phyloP scores from a whole-genome alignment of 1,140 invertebrate genomes.

The Drosophila littoralis region DNA sequence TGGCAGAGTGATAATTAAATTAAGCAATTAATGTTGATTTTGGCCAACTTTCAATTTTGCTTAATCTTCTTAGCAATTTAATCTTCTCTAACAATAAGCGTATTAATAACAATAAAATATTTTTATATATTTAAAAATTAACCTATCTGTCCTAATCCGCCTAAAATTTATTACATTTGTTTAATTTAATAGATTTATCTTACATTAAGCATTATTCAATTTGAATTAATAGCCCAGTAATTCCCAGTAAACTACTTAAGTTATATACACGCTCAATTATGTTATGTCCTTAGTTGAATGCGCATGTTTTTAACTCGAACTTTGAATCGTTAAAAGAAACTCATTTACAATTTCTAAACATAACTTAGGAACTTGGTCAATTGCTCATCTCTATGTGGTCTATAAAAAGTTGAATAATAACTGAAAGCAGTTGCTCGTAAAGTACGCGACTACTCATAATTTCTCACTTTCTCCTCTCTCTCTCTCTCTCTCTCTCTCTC shows the following conservation, averaged over 20 bases:
- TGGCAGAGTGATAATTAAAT: too few relatives aligned
- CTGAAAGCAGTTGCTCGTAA: constrained; percentile 45
- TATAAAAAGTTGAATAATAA: constrained; percentile 48
- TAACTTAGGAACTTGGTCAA: constrained; percentile 45
- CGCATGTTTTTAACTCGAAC: constrained; percentile 52
- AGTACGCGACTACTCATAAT: constrained; percentile 60
- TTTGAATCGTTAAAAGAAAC: constrained; percentile 30
- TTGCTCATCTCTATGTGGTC: constrained; percentile 61
- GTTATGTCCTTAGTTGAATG: constrained; percentile 44
- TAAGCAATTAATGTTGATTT: too few relatives aligned
- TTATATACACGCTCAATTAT: background rate
- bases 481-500: constrained; percentile 28
- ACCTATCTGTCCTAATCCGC: too few relatives aligned
- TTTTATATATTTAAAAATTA: too few relatives aligned
- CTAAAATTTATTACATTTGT: background rate
- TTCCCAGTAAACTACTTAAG: too few relatives aligned
- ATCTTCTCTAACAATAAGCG: too few relatives aligned
- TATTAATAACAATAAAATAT: too few relatives aligned
- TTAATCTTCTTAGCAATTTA: too few relatives aligned
- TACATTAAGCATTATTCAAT: too few relatives aligned
- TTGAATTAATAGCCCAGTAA: too few relatives aligned
- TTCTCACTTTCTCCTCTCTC: constrained; percentile 38
- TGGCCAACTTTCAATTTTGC: too few relatives aligned
- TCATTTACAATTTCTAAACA: constrained; percentile 54
- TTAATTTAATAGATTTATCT: background rate